Evolutionary conservation across 1,140 invertebrate species (phyloP).

Genomic region (Calosoma granatense): DNA sequence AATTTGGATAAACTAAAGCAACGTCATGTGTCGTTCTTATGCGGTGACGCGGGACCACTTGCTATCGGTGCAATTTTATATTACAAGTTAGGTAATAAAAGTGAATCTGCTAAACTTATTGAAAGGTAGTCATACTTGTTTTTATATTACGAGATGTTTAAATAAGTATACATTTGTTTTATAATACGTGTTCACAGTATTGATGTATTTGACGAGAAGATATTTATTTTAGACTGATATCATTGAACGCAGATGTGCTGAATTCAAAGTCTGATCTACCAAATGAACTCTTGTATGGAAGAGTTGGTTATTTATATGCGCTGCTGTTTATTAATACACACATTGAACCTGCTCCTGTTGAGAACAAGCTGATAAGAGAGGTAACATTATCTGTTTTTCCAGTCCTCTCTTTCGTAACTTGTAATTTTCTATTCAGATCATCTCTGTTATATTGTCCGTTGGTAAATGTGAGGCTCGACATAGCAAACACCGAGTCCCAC

Average conservation of each 20-base stretch:
- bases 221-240: constrained; percentile 38
- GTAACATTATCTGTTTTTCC: no score
- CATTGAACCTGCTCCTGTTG: constrained; percentile 34
- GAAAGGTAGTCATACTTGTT: no score
- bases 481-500: constrained; percentile 43
- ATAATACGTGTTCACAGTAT: no score
- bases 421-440: constrained; percentile 45
- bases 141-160: constrained; percentile 13
- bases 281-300: constrained; percentile 79
- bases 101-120: constrained; percentile 36
- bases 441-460: constrained; percentile 51
- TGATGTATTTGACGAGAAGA: no score
- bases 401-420: no score
- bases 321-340: constrained; percentile 61
- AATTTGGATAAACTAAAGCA: constrained; percentile 38
- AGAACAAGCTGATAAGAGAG: constrained; percentile 38
- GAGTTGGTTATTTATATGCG: constrained; percentile 73
- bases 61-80: constrained; percentile 57
- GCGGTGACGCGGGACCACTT: constrained; percentile 67
- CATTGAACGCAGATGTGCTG: constrained; percentile 40
- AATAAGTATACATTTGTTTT: no score
- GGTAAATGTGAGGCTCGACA: constrained; percentile 47
- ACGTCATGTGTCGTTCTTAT: constrained; percentile 55
- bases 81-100: constrained; percentile 37
- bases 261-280: constrained; percentile 42